Conservation (phyloP, 2,797 vertebrate species). For the Enoplosus armatus region DNA sequence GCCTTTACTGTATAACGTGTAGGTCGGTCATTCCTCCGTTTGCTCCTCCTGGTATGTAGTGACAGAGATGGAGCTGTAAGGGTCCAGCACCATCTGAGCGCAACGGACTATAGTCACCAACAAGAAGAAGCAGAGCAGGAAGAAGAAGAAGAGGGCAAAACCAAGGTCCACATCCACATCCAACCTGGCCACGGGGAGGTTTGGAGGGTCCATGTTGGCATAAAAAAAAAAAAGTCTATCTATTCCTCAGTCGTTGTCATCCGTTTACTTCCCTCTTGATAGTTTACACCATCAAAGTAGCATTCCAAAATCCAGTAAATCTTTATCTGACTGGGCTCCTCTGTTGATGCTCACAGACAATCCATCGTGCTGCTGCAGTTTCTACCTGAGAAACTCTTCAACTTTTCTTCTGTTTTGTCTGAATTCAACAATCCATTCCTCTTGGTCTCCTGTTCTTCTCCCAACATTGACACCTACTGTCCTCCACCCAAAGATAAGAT, state of each 20-base stretch:
- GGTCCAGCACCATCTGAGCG: conserved; percentile 86
- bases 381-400: neutral
- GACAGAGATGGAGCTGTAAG: conserved; percentile 83
- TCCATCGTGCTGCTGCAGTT: neutral
- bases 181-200: conserved; percentile 38
- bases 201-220: conserved; percentile 73
- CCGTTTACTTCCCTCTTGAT: neutral
- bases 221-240: neutral
- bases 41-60: conserved; percentile 82
- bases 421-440: conserved; percentile 11
- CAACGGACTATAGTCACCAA: conserved; percentile 85
- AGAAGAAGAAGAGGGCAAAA: conserved; percentile 86
- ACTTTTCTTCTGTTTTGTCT: neutral
- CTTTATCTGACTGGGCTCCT: neutral
- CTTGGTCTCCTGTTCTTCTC: conserved; percentile 1
- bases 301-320: neutral
- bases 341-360: neutral
- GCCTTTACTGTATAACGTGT: neutral
- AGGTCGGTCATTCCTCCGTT: conserved; percentile 55
- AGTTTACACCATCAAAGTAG: neutral
- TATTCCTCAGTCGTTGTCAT: neutral
- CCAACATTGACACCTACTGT: conserved; percentile 48
- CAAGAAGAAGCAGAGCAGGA: conserved; percentile 85
- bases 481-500: conserved; percentile 49
- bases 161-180: conserved; percentile 86